phyloP scores from a whole-genome alignment of 2,113 vertebrate genomes.

The Lota lota region DNA sequence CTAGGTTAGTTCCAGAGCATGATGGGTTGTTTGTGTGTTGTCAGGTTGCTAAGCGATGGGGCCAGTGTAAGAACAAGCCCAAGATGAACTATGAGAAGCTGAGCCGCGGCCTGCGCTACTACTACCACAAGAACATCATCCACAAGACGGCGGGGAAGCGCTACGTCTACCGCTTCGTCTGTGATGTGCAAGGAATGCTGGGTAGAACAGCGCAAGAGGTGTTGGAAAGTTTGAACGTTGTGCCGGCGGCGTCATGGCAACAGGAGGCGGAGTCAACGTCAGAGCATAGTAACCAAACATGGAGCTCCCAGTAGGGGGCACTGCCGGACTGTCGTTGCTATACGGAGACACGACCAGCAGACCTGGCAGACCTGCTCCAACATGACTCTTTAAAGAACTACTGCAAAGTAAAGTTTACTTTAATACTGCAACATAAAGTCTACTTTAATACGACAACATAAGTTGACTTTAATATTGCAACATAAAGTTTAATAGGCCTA shows the following conservation, averaged over 20 bases:
- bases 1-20: no score
- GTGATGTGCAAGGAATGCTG: constrained; percentile 79
- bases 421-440: no score
- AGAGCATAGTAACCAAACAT: constrained; percentile 55
- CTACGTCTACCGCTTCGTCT: constrained; percentile 84
- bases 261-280: constrained; percentile 9
- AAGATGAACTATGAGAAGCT: constrained; percentile 88
- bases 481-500: no score
- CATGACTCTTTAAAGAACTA: no score
- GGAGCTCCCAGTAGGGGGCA: constrained; percentile 41
- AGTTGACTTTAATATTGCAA: no score
- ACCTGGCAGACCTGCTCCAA: no score
- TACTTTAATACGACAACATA: not conserved
- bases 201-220: constrained; percentile 74
- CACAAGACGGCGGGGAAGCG: constrained; percentile 84
- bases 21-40: not conserved
- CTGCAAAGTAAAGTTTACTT: no score
- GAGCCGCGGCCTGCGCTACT: constrained; percentile 83
- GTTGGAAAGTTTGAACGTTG: constrained; percentile 68
- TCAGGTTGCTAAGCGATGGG: constrained; percentile 83
- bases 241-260: constrained; percentile 48
- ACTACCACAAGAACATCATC: constrained; percentile 88
- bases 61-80: constrained; percentile 84
- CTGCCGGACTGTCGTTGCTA: not conserved
- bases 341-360: no score